Base-by-base conservation (phyloP, 2,888 invertebrate genomes). In the Rhogogaster chlorosoma region DNA sequence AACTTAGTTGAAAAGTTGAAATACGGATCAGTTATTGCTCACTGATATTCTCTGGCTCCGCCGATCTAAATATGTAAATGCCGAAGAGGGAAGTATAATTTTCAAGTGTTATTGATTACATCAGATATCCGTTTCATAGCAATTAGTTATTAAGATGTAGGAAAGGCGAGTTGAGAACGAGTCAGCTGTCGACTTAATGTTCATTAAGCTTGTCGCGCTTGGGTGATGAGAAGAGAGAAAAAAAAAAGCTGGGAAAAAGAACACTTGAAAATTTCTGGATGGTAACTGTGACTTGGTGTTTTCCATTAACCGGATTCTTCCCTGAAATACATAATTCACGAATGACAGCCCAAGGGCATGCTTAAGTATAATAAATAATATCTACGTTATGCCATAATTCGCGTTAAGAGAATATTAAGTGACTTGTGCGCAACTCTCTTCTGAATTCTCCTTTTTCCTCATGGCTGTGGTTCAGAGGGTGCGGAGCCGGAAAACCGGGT, bases 391-490 rank as follows among this genome's bases (percentile, higher is more conserved):
- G 42, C 15, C 57, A 26, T 80, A 80, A 80, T 80, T 80, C 80
- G 38, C 38, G 57, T 80, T 80, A 80, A 80, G 61, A 38, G 80
- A 80, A 80, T 61, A 61, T 80, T 61, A 80, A 80, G 80, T 64
- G 61, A 29, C 57, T 61, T 38, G 29, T 80, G 61, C 36, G 2
- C 36, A 53, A 26, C 29, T 53, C 53, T 29, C 29, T 53, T 77
- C 77, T 32, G n/a, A 77, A 77, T 77, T 77, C 32, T 38, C 78
- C 36, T 61, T 80, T 80, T 38, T 57, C 80, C 36, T n/a, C 61
- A 29, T 26, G 78, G 57, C n/a, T 53, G 77, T 53, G 77, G 77
- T 53, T 77, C 77, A 29, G 26, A 53, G 53, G 53, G 49, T 53
- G 77, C 32, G 53, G 49, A 49, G 77, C 32, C 77, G 45, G 38